Percentiles rank a stretch among this genome's conserved stretches.
Conservation (phyloP, 23 tunicate species). For the Halocynthia roretzi region DNA sequence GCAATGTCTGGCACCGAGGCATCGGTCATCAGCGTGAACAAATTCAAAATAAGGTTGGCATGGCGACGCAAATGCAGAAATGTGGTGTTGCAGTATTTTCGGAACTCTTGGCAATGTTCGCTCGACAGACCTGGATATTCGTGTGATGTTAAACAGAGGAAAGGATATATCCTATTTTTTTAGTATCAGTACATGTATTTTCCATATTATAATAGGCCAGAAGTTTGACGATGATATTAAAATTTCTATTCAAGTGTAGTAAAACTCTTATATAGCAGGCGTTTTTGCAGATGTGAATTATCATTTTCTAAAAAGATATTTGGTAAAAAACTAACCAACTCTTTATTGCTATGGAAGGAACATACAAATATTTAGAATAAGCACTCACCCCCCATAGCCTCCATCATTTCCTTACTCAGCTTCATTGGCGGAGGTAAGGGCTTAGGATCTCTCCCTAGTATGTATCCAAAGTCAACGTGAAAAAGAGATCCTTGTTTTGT, state of each 20-base stretch:
- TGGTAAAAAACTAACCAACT: no score
- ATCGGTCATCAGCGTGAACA: slow-evolving; percentile 87
- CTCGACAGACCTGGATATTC: slow-evolving; percentile 47
- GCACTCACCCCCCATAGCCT: slow-evolving; percentile 91
- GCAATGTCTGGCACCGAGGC: slow-evolving; percentile 96
- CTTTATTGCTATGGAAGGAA: no score
- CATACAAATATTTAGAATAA: not conserved
- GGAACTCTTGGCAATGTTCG: slow-evolving; percentile 70
- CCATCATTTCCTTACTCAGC: slow-evolving; percentile 97
- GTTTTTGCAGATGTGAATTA: no score
- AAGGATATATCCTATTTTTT: no score
- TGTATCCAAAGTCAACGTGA: slow-evolving; percentile 97
- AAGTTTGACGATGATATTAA: no score
- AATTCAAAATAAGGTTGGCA: slow-evolving; percentile 78
- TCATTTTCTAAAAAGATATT: no score
- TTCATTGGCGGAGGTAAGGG: slow-evolving; percentile 98
- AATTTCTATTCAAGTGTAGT: no score
- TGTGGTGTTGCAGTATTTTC: slow-evolving; percentile 91
- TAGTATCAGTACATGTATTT: not conserved
- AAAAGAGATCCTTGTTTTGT: slow-evolving; percentile 70
- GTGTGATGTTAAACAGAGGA: no score
- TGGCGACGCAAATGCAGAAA: slow-evolving; percentile 88
- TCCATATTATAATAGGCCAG: not conserved
- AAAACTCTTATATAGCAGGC: not conserved
- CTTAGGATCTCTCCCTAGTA: slow-evolving; percentile 93